Evolutionary conservation across 2,888 invertebrate species (phyloP).

Genomic region (Megamerina dolium): DNA sequence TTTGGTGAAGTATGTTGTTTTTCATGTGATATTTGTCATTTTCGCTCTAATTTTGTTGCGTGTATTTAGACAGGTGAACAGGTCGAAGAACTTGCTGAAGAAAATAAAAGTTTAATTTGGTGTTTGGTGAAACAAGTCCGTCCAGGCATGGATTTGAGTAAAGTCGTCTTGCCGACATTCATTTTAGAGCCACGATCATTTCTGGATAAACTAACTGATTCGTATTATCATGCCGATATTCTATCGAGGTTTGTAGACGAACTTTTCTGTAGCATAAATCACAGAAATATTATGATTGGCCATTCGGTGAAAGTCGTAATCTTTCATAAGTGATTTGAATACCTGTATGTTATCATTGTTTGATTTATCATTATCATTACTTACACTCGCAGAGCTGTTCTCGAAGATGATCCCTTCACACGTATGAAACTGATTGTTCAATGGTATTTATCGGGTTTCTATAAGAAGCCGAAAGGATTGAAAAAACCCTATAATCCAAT

Average conservation of each 20-base stretch:
- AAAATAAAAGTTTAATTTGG: slow-evolving; percentile 93
- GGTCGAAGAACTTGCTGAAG: slow-evolving; percentile 87
- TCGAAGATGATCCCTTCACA: slow-evolving; percentile 80
- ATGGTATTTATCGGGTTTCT: slow-evolving; percentile 91
- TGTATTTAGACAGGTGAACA: slow-evolving; percentile 61
- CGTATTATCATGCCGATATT: slow-evolving; percentile 90
- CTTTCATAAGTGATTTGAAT: background rate
- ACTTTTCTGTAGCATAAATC: no score
- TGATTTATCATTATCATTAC: background rate
- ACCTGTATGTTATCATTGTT: background rate
- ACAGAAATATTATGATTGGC: no score
- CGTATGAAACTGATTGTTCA: slow-evolving; percentile 82
- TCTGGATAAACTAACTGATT: slow-evolving; percentile 87
- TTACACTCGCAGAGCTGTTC: slow-evolving; percentile 61
- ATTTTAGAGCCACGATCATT: slow-evolving; percentile 91
- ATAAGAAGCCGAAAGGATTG: slow-evolving; percentile 89
- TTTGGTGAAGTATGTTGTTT: slow-evolving; percentile 50
- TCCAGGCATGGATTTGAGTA: slow-evolving; percentile 87
- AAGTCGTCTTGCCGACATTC: slow-evolving; percentile 86
- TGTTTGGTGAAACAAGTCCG: slow-evolving; percentile 89
- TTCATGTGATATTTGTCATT: slow-evolving; percentile 5
- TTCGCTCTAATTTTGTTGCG: slow-evolving; percentile 1
- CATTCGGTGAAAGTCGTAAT: no score
- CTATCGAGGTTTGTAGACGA: slow-evolving; percentile 77
- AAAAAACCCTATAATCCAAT: slow-evolving; percentile 97